Evolutionary conservation across 2,113 vertebrate species (phyloP).

Genomic region (Herpetotheres cachinnans): DNA sequence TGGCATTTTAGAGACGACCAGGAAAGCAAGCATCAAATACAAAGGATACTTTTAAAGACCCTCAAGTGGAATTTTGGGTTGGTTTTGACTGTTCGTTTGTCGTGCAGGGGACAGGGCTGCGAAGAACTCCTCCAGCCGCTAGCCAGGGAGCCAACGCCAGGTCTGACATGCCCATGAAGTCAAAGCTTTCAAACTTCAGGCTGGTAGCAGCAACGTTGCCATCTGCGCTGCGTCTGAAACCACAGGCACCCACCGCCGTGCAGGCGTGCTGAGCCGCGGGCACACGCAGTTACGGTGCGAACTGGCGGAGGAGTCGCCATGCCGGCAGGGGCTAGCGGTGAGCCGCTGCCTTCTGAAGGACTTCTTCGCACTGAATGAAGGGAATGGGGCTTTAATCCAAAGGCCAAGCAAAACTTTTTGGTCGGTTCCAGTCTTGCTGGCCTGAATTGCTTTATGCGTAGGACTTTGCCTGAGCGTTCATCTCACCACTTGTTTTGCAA

Average conservation of each 20-base stretch:
- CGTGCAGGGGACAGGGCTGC: not conserved
- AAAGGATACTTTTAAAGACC: not conserved
- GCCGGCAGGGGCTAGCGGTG: not conserved
- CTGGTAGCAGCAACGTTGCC: not conserved
- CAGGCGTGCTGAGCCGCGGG: fast-evolving
- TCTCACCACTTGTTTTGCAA: not conserved
- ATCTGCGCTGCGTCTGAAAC: not conserved
- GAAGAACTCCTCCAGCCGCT: not conserved
- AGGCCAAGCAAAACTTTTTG: not conserved
- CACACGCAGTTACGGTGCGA: fast-evolving
- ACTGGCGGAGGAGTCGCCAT: not conserved
- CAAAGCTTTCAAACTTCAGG: not conserved
- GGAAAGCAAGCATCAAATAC: not conserved
- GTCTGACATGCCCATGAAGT: not conserved
- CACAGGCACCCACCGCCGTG: fast-evolving
- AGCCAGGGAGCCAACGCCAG: not conserved
- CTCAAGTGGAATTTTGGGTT: not conserved
- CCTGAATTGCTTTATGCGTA: not conserved
- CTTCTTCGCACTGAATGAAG: not conserved
- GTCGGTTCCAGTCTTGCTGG: not conserved
- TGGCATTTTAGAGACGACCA: fast-evolving
- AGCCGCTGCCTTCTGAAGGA: not conserved
- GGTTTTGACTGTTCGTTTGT: not conserved
- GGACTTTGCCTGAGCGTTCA: not conserved
- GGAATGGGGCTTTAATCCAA: not conserved